phyloP scores from a whole-genome alignment of 2,113 vertebrate species.

The Gobiocypris rarus region DNA sequence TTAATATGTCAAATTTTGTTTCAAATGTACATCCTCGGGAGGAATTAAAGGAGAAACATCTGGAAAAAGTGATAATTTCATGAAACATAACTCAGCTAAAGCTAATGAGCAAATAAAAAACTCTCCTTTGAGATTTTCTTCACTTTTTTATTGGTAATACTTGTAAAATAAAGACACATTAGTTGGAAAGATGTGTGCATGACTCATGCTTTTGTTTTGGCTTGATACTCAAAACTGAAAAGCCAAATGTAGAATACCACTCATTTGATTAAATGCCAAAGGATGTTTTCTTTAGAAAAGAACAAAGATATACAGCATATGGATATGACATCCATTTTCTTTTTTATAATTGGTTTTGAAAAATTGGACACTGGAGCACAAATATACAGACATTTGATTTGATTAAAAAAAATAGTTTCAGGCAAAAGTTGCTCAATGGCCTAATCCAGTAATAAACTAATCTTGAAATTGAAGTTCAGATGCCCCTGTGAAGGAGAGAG shows the following conservation, averaged over 20 bases:
- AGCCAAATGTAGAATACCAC: background rate
- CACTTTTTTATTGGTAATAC: background rate
- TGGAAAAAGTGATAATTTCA: background rate
- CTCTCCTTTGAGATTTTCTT: background rate
- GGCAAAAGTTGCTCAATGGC: slow-evolving; percentile 18
- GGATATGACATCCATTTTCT: slow-evolving; percentile 2
- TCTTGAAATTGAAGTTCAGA: slow-evolving; percentile 18
- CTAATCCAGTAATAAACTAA: slow-evolving; percentile 15
- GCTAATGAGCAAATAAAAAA: background rate
- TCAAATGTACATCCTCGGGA: background rate
- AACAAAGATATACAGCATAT: background rate
- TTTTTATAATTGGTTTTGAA: slow-evolving; percentile 29
- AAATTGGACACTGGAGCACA: slow-evolving; percentile 9
- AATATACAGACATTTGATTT: background rate
- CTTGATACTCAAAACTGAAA: background rate
- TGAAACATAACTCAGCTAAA: background rate
- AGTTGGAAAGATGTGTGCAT: background rate
- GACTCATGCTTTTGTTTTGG: background rate
- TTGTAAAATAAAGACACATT: background rate
- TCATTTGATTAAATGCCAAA: slow-evolving; percentile 1
- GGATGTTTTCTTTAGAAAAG: slow-evolving; percentile 13
- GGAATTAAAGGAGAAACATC: background rate
- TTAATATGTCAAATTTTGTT: background rate
- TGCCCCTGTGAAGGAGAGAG: background rate
- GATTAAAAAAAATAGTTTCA: slow-evolving; percentile 4